Evolutionary conservation across 2,113 vertebrate species (phyloP), one percentile per base, ranked within the genome.

Genomic region (Accipiter cooperii): DNA sequence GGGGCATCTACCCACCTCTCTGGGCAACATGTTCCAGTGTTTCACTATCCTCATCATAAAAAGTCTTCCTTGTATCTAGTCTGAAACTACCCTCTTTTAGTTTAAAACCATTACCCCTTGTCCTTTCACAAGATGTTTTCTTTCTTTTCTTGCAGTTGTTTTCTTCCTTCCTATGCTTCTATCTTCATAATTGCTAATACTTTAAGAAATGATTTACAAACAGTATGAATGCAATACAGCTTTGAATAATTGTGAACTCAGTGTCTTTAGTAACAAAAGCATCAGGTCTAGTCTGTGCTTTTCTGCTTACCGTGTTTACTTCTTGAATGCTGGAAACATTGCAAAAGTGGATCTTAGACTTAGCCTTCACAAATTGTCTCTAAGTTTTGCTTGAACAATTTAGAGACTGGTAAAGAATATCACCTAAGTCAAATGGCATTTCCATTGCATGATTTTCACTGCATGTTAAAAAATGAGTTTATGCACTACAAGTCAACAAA

Each of bases 401-500:
- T 81, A 36, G 49, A 66, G 58, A 44, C 33, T 28, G 44, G 42
- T 60, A 83, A 88, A 86, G 55, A 96, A 57, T 60, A 49, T 94
- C 36, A 42, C 40, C 58, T 81, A 65, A 84, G 61, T 89, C 84
- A 63, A 96, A 85, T 78, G 69, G 38, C 74, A 95, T 97, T 96
- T 96, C 87, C 73, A 65, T n/a, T 93, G 87, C 76, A 69, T 55
- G 90, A 38, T 71, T 88, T 94, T 93, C 33, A 34, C 46, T 36
- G 88, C 73, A 46, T 29, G 66, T 64, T 96, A 80, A 55, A 87
- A 94, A 60, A 96, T 82, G 78, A 94, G 87, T 83, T 90, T 95
- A 96, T 91, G 96, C 87, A 63, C 92, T 95, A 77, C 65, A 93
- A 94, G 74, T 68, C 96, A 97, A 96, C 90, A 97, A 97, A 97